Evolutionary conservation across 2,113 vertebrate species (phyloP).

Genomic region (Spermophilus dauricus): DNA sequence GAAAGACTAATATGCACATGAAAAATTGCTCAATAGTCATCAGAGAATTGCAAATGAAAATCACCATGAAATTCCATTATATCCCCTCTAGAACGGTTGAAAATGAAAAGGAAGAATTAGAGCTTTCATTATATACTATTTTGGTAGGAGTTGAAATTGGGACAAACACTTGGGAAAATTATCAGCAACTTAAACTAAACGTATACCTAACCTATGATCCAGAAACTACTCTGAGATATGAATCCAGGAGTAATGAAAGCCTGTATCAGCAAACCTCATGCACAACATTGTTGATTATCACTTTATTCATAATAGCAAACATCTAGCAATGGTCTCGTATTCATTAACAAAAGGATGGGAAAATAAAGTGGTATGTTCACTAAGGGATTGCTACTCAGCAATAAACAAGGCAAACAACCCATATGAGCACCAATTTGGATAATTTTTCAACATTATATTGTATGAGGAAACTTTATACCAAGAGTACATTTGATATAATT

Average conservation of each 20-base stretch:
- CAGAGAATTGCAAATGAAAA: no score
- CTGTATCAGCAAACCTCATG: background rate
- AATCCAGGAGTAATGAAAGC: background rate
- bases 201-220: background rate
- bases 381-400: background rate
- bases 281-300: background rate
- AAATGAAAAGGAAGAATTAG: slow-evolving; percentile 15
- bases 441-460: background rate
- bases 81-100: background rate
- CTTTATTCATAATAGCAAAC: background rate
- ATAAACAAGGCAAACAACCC: background rate
- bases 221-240: background rate
- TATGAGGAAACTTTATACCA: background rate
- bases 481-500: background rate
- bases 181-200: background rate
- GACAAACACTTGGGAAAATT: background rate
- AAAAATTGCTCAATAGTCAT: no score
- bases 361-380: no score
- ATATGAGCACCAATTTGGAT: background rate
- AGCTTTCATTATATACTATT: background rate
- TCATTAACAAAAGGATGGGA: background rate
- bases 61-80: no score
- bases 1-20: no score
- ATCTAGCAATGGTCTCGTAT: background rate
- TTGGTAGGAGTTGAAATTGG: background rate